These are phyloP conservation scores for Zaprionus inermis DNA, from an alignment of 1,140 invertebrate genomes.

Conservation along the genomic window DNA sequence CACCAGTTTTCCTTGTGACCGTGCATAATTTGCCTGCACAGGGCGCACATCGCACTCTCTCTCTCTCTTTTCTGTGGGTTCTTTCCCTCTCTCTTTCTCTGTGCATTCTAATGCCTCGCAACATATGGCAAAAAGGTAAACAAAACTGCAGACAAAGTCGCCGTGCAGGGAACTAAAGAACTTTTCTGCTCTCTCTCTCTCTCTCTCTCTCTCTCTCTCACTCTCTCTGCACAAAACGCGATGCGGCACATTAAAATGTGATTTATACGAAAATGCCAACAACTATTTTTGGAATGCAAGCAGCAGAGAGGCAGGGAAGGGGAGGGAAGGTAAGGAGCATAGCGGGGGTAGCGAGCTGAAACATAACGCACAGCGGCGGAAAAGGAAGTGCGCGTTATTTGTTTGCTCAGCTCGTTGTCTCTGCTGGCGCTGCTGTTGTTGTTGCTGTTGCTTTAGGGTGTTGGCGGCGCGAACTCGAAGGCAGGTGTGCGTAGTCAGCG, in stretches of 20 bases:
- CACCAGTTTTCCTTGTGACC: not conserved
- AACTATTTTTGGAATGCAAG: slow-evolving; percentile 61
- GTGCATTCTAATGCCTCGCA: slow-evolving; percentile 5
- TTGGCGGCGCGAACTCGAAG: slow-evolving; percentile 15
- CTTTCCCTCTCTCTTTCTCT: not conserved
- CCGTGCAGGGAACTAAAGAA: slow-evolving; percentile 14
- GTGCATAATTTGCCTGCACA: slow-evolving; percentile 27
- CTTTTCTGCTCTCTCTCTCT: not conserved
- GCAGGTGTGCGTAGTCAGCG: slow-evolving; percentile 42
- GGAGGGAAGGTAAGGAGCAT: not conserved
- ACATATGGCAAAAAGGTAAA: slow-evolving; percentile 55
- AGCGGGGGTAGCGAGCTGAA: slow-evolving; percentile 6
- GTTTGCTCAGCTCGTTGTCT: slow-evolving; percentile 25
- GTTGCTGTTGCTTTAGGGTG: slow-evolving; percentile 22
- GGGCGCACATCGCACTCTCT: slow-evolving; percentile 6
- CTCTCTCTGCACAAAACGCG: slow-evolving; percentile 30
- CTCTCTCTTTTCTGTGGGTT: slow-evolving; percentile 1
- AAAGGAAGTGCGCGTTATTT: slow-evolving; percentile 70
- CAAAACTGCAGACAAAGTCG: slow-evolving; percentile 24
- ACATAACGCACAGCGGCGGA: slow-evolving; percentile 22
- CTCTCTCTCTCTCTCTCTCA: not conserved
- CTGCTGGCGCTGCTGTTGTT: slow-evolving; percentile 5
- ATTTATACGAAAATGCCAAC: slow-evolving; percentile 59
- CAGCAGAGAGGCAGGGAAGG: slow-evolving; percentile 7
- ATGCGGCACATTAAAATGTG: slow-evolving; percentile 67